Evolutionary conservation across 2,888 invertebrate genomes (phyloP).

Genomic region (Stenotaenia linearis): DNA sequence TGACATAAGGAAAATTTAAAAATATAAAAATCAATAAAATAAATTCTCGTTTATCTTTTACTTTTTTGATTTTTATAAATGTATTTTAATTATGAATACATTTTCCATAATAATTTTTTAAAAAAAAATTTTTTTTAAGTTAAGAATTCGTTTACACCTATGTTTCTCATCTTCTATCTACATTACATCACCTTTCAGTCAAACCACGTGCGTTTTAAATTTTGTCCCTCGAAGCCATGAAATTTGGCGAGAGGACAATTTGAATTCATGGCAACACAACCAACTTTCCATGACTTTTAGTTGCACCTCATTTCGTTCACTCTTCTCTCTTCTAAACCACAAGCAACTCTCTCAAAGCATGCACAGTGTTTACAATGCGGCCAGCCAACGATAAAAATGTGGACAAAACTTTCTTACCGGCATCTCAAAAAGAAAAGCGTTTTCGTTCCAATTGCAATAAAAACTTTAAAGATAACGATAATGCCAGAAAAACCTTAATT

Average conservation of each 20-base stretch:
- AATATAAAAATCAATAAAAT: not conserved
- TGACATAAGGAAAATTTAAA: not conserved
- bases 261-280: not conserved
- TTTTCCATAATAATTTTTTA: too few relatives aligned
- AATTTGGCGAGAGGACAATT: not conserved
- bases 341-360: not conserved
- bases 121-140: too few relatives aligned
- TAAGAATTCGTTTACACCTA: not conserved
- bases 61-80: not conserved
- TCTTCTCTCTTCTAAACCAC: not conserved
- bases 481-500: not conserved
- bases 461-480: too few relatives aligned
- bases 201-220: constrained; percentile 8
- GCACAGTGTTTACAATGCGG: constrained; percentile 11
- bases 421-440: too few relatives aligned
- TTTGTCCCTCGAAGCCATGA: constrained; percentile 13
- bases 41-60: not conserved
- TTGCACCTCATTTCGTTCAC: not conserved
- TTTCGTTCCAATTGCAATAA: too few relatives aligned
- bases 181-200: not conserved
- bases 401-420: not conserved
- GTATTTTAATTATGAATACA: too few relatives aligned
- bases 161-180: not conserved
- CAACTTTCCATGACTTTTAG: constrained; percentile 9
- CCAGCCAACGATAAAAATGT: not conserved